Percentiles rank a stretch among this genome's conserved stretches.
Conservation (phyloP, 2,797 vertebrate genomes). For the Sebastes flavidus region DNA sequence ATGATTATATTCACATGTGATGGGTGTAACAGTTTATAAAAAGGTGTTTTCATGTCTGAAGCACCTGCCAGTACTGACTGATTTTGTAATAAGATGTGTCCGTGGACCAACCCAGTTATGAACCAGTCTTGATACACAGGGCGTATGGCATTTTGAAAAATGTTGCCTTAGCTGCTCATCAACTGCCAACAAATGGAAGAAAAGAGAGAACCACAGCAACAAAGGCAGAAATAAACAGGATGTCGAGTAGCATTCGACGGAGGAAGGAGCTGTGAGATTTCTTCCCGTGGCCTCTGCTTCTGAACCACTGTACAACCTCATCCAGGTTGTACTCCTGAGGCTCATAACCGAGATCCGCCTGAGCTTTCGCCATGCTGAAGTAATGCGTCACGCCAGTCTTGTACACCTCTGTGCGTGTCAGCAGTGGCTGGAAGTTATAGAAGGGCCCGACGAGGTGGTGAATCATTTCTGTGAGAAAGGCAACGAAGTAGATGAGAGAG, state of each 20-base stretch:
- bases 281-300: constrained; percentile 83
- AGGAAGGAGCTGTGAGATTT: constrained; percentile 45
- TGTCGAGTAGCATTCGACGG: constrained; percentile 64
- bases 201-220: constrained; percentile 78
- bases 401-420: constrained; percentile 94
- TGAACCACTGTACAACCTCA: constrained; percentile 93
- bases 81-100: not conserved
- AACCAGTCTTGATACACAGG: not conserved
- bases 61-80: not conserved
- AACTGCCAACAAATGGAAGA: constrained; percentile 76
- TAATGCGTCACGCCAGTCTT: constrained; percentile 96
- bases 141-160: not conserved
- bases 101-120: not conserved
- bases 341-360: constrained; percentile 87
- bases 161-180: not conserved
- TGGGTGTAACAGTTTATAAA: not conserved
- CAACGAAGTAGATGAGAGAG: constrained; percentile 87
- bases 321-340: constrained; percentile 84
- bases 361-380: constrained; percentile 92
- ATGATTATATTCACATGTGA: not conserved
- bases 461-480: constrained; percentile 90
- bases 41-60: not conserved
- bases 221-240: constrained; percentile 77
- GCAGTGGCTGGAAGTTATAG: constrained; percentile 95
- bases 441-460: constrained; percentile 83